These are phyloP conservation scores for Heliothis virescens DNA, from an alignment of 1,140 invertebrate species.

Conservation along the genomic window DNA sequence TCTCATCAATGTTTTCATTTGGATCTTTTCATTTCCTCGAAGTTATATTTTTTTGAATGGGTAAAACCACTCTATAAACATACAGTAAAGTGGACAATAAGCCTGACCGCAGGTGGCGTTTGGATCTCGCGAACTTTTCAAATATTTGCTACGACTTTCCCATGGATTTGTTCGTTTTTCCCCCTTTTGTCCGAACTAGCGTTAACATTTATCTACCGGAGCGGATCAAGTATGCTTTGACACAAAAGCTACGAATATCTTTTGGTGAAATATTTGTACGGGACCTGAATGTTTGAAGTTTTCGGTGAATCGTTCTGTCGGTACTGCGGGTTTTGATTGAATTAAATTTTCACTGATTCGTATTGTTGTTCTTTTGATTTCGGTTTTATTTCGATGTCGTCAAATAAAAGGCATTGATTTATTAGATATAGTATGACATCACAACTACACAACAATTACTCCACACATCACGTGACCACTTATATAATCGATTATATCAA, in stretches of 20 bases:
- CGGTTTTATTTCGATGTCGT: not conserved
- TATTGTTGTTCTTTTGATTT: not conserved
- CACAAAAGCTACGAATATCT: constrained; percentile 66
- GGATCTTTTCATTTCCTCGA: not conserved
- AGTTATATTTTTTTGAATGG: not conserved
- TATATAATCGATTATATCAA: constrained; percentile 26
- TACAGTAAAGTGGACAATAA: constrained; percentile 71
- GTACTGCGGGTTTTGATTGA: constrained; percentile 26
- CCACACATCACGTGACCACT: constrained; percentile 1
- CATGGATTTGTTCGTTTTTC: constrained; percentile 73
- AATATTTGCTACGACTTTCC: constrained; percentile 82
- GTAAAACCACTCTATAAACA: constrained; percentile 56
- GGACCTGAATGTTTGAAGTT: constrained; percentile 52
- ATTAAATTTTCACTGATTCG: constrained; percentile 37
- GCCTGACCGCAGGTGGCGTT: constrained; percentile 80
- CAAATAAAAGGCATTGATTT: not conserved
- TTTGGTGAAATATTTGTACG: constrained; percentile 69
- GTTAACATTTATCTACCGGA: constrained; percentile 80
- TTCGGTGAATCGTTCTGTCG: constrained; percentile 26
- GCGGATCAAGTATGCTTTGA: constrained; percentile 85
- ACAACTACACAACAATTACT: constrained; percentile 15
- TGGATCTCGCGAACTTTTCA: constrained; percentile 72
- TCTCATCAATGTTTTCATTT: not conserved
- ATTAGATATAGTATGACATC: not conserved
- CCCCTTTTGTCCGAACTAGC: constrained; percentile 67